phyloP scores from a whole-genome alignment of 2,888 invertebrate species.

The Leptinotarsa tumamoca region DNA sequence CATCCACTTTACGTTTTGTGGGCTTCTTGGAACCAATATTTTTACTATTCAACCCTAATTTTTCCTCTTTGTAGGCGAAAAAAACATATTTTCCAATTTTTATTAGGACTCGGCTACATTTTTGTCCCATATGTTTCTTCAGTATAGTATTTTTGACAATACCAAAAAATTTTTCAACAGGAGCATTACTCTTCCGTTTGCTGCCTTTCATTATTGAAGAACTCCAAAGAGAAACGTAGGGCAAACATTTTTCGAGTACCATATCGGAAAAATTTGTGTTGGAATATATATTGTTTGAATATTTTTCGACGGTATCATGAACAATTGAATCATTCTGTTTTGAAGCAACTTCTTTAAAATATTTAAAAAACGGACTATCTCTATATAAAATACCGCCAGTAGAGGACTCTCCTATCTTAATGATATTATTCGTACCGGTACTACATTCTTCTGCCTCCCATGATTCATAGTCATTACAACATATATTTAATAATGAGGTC shows the following conservation, averaged over 20 bases:
- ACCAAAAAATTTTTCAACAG: background rate
- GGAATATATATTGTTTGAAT: background rate
- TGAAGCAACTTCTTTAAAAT: background rate
- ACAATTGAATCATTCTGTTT: background rate
- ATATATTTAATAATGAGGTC: constrained; percentile 6
- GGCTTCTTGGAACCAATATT: background rate
- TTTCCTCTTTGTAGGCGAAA: constrained; percentile 8
- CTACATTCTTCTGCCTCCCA: background rate
- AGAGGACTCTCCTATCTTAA: background rate
- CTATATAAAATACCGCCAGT: background rate
- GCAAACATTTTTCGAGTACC: constrained; percentile 26
- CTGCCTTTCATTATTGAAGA: constrained; percentile 12
- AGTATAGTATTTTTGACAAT: background rate
- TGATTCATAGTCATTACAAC: background rate
- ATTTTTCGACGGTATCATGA: background rate
- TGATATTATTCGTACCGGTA: background rate
- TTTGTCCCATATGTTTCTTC: constrained; percentile 7
- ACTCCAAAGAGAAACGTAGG: constrained; percentile 30
- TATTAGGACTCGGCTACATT: background rate
- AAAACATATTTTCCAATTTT: background rate
- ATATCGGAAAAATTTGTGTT: background rate
- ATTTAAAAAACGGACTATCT: background rate
- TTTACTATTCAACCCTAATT: background rate
- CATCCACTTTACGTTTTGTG: background rate
- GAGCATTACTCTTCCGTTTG: constrained; percentile 16